These are phyloP conservation scores for Drosophila percnosoma DNA, from an alignment of 2,888 invertebrate genomes.

Conservation along the genomic window DNA sequence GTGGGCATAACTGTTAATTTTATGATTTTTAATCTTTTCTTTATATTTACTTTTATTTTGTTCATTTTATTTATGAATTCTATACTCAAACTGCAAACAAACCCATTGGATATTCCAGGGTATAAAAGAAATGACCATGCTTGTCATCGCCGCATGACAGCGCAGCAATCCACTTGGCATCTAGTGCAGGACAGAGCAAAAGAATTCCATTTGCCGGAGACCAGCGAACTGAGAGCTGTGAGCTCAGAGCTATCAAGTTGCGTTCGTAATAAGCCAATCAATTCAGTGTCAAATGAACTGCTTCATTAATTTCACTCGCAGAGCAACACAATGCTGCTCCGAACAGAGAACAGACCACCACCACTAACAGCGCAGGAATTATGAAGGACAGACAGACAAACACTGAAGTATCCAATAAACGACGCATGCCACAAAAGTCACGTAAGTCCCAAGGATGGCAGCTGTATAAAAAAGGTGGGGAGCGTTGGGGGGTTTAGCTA, in stretches of 20 bases:
- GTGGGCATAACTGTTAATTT: neutral
- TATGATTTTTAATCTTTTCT: neutral
- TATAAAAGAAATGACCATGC: constrained; percentile 16
- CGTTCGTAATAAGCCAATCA: constrained; percentile 76
- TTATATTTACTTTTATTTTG: neutral
- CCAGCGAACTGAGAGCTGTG: neutral
- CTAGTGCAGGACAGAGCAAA: constrained; percentile 11
- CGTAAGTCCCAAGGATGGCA: constrained; percentile 51
- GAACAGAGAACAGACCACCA: neutral
- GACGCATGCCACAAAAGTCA: constrained; percentile 70
- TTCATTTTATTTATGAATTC: neutral
- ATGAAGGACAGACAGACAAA: constrained; percentile 36
- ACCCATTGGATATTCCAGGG: constrained; percentile 11
- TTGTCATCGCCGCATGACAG: constrained; percentile 42
- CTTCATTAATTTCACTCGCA: constrained; percentile 73
- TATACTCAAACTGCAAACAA: neutral
- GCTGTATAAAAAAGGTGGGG: neutral
- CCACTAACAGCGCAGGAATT: constrained; percentile 20
- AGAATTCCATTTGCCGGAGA: constrained; percentile 45
- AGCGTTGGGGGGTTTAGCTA: constrained; percentile 9
- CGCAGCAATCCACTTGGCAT: constrained; percentile 32
- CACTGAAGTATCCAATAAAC: constrained; percentile 54
- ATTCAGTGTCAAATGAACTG: constrained; percentile 79
- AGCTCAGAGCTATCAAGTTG: constrained; percentile 56
- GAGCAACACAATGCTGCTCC: constrained; percentile 22